Base-by-base conservation (phyloP, 2,113 vertebrate genomes). In the Ramphastos sulfuratus region DNA sequence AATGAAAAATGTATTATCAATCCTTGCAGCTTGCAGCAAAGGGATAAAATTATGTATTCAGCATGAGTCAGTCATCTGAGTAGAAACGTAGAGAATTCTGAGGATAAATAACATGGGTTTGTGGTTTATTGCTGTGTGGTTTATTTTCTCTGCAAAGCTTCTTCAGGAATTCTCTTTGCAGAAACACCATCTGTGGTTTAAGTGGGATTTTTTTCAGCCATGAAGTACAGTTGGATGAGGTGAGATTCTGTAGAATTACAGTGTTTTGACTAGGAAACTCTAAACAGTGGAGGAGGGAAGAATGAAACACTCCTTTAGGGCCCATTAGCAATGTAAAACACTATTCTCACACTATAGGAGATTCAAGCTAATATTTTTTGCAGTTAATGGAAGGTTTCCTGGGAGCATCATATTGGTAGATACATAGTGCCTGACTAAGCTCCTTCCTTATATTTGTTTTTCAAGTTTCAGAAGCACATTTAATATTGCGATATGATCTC, bases 101-200 rank as follows among this genome's bases (percentile, higher is more conserved):
- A 80, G 58, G 50, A 82, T 77, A 92, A 86, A 71, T 39, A 85
- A 37, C 14, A 17, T 2, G 13, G 16, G 15, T 78, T 6, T 54
- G 6, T 70, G 28, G 30, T 82, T 92, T 88, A 85, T 92, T 95
- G 60, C 56, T 64, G 21, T 71, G 58, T 30, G 42, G 21, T 61
- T 95, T 90, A 80, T 94, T 94, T 92, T 89, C 79, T 85, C 21
- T 66, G 56, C 48, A 90, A 89, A 93, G 27, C 46, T 89, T n/a
- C 56, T 82, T 90, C 60, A 79, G 44, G 66, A 76, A 30, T 39
- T 65, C 56, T 93, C 28, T 58, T 52, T 63, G 72, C 72, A 79
- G 72, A 91, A 96, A 82, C 27, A 81, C 69, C 75, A 77, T 82
- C 73, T 88, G 76, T 61, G 70, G 48, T 79, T 95, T 95, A 77